Base-by-base conservation (phyloP, 2,888 invertebrate genomes). In the Ctenicera cuprea region DNA sequence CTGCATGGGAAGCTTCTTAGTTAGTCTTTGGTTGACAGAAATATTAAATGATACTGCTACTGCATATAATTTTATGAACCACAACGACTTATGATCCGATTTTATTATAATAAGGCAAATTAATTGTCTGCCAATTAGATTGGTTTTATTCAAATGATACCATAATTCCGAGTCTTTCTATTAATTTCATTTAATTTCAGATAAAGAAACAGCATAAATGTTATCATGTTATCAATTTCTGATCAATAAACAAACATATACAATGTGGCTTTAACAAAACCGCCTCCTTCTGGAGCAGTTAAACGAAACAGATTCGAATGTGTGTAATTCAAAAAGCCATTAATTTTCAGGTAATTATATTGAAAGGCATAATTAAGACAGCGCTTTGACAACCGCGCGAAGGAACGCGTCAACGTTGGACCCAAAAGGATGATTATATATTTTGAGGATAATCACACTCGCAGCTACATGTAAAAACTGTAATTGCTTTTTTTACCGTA, bases 21-120 rank as follows among this genome's bases (percentile, higher is more conserved):
- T 66, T 66, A 75, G 73, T 43, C 52, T 65, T 43, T 18, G 61
- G 45, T 65, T 77, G 77, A 78, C 77, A 77, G 73, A 75, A 74
- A 73, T 78, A 76, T 78, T 78, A 78, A 78, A 77, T 74, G 76
- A 65, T 72, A 54, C 63, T 65, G 76, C 74, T 76, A 76, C 74
- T 64, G 65, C 50, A 57, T 20, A 68, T 65, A 73, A 70, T 76
- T 76, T 76, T 77, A 77, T 70, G 69, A 70, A 59, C 62, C 45
- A 61, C 72, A 57, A 26, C 52, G 41, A 63, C 50, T 69, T 62
- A 62, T 41, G 63, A 67, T 69, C 68, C 71, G 68, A 76, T 68
- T 73, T 76, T 71, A 72, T 73, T 71, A 65, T 75, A 73, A 67
- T 67, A 67, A 68, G 33, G 61, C 48, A 59, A 68, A 68, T 59